Evolutionary conservation across 2,113 vertebrate species (phyloP).

Genomic region (Nothobranchius furzeri): DNA sequence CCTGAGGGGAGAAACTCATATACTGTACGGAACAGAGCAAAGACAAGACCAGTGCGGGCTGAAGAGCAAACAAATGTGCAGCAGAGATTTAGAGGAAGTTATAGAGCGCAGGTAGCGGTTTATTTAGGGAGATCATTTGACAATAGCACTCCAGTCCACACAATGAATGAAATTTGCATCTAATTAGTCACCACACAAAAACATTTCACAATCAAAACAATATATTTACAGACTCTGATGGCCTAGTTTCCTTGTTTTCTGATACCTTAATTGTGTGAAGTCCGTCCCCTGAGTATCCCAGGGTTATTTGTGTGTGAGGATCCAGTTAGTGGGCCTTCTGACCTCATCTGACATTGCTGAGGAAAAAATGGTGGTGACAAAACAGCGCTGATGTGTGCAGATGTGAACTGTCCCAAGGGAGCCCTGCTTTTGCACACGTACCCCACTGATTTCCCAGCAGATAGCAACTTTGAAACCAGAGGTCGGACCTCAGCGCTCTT

Average conservation of each 20-base stretch:
- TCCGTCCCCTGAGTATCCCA: conserved; percentile 51
- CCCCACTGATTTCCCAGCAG: conserved; percentile 68
- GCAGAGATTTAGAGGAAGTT: conserved; percentile 13
- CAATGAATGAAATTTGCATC: background rate
- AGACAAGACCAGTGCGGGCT: conserved; percentile 39
- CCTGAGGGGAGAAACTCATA: conserved; percentile 57
- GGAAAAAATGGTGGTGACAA: conserved; percentile 58
- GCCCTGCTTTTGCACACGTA: conserved; percentile 23
- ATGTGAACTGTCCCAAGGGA: conserved; percentile 70
- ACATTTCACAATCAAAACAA: background rate
- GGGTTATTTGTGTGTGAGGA: conserved; percentile 63
- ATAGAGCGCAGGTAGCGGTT: too few species aligned
- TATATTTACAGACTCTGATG: background rate
- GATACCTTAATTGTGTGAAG: conserved; percentile 17
- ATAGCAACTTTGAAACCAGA: conserved; percentile 57
- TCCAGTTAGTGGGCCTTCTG: conserved; percentile 51
- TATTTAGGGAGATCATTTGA: background rate
- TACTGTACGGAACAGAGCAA: conserved; percentile 57
- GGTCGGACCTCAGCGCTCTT: conserved; percentile 52
- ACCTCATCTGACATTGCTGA: conserved; percentile 71
- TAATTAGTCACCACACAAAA: background rate
- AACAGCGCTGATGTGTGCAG: conserved; percentile 71
- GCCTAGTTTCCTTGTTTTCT: conserved; percentile 9
- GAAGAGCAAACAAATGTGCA: conserved; percentile 38
- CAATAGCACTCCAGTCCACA: background rate